Base-by-base conservation (phyloP, 2,797 vertebrate species). In the Ptychobarbus kaznakovi region DNA sequence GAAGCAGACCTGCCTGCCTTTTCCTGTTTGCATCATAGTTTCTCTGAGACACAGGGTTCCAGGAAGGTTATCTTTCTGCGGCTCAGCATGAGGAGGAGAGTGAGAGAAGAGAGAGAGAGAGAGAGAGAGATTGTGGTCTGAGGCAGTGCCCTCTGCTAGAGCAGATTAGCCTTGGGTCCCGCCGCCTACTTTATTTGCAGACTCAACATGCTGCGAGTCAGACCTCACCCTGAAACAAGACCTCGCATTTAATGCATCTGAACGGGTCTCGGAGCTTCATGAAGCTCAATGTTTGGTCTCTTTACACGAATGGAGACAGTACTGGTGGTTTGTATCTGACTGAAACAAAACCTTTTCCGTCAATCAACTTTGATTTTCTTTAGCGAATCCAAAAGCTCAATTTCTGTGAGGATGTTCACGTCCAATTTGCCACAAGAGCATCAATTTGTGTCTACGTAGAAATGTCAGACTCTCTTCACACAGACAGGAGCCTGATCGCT, bases 111-210 rank as follows among this genome's bases (percentile, higher is more conserved):
- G 16, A 68, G 72, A 10, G 25, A 63, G 25, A 58, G 13, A 46
- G n/a, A 42, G 2, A 10, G 40, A 53, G 12, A 65, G 16, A 25
- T 13, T 32, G 28, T 42, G 63, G 74, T 69, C 46, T 68, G 16
- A 70, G 72, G 22, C 22, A 35, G 20, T 25, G 28, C 42, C 22
- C 32, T 40, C 15, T 53, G 28, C 20, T 22, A 44, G 61, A 69
- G 11, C 15, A 68, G 46, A 84, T 77, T 84, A 84, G 74, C 44
- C 35, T 25, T 5, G 56, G 35, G 42, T 42, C 35, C 25, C 13
- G 10, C 63, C 35, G 38, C 49, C 32, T 28, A 51, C 82, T 69
- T 51, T 78, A 78, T 78, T 84, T 84, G 46, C 61, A 78, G 63
- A 84, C 22, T 58, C 35, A 58, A 83, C 72, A 38, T 56, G 42